Evolutionary conservation across 2,797 vertebrate genomes (phyloP).

Genomic region (Sylvia borin): DNA sequence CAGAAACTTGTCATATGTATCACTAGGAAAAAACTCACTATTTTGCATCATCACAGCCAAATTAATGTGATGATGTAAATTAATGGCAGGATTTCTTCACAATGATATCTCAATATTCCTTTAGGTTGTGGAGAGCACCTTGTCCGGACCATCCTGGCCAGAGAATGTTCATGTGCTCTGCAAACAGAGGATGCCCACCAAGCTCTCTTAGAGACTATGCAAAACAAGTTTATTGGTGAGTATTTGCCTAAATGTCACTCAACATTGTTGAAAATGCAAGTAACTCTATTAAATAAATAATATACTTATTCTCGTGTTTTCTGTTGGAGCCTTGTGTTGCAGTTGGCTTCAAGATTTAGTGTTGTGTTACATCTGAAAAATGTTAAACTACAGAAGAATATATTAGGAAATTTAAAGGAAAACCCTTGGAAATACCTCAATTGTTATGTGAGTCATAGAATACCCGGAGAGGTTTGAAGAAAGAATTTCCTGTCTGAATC

Average conservation of each 20-base stretch:
- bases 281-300: background rate
- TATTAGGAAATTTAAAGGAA: conserved; percentile 38
- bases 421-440: conserved; percentile 40
- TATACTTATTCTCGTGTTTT: background rate
- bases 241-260: background rate
- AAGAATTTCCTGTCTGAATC: conserved; percentile 60
- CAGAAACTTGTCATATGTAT: background rate
- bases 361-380: conserved; percentile 11
- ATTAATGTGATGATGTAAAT: background rate
- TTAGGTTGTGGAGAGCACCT: conserved; percentile 98
- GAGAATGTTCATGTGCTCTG: conserved; percentile 95
- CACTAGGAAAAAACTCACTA: background rate
- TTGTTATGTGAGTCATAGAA: conserved; percentile 48
- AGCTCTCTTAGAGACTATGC: conserved; percentile 97
- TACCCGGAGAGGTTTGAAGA: background rate
- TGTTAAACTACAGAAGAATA: conserved; percentile 30
- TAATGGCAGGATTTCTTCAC: background rate
- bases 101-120: background rate
- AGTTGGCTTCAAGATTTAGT: background rate
- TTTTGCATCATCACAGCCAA: background rate
- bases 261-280: background rate
- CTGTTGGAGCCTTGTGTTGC: background rate
- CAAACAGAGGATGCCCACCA: conserved; percentile 97
- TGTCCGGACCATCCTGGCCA: conserved; percentile 95
- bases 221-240: conserved; percentile 99